A percentile compares a stretch with the other conserved stretches of the same genome.
Conservation (phyloP, 1,140 invertebrate species). For the Trachymyrmex cornetzi region DNA sequence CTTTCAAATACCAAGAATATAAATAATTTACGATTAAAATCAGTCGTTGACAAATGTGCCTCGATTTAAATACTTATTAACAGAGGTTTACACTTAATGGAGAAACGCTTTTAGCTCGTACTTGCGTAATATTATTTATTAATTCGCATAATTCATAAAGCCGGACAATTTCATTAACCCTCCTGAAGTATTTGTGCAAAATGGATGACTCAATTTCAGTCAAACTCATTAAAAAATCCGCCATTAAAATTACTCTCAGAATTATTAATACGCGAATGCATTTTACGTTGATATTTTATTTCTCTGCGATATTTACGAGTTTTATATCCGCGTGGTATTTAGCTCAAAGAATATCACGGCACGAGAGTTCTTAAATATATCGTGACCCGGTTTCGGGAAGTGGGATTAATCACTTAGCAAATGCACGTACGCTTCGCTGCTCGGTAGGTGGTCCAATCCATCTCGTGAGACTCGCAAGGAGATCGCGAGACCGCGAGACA, state of each 20-base stretch:
- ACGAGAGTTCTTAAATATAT: constrained; percentile 45
- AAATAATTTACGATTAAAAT: constrained; percentile 12
- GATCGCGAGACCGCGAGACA: constrained; percentile 60
- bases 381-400: constrained; percentile 27
- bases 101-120: neutral
- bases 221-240: neutral
- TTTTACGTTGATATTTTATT: neutral
- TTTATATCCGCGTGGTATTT: neutral
- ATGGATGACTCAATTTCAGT: constrained; percentile 20
- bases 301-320: neutral
- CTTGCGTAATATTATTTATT: constrained; percentile 33
- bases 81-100: constrained; percentile 34
- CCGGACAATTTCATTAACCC: constrained; percentile 4
- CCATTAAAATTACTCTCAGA: constrained; percentile 11
- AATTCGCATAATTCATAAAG: constrained; percentile 43
- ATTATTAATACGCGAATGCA: neutral
- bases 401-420: constrained; percentile 61
- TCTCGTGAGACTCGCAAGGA: constrained; percentile 46
- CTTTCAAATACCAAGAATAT: neutral
- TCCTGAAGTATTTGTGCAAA: neutral
- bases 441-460: constrained; percentile 51
- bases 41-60: constrained; percentile 35
- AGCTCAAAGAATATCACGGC: neutral
- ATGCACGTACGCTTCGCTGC: constrained; percentile 12
- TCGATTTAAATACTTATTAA: constrained; percentile 37